Evolutionary conservation across 1,140 invertebrate species (phyloP).

Genomic region (Galleria mellonella): DNA sequence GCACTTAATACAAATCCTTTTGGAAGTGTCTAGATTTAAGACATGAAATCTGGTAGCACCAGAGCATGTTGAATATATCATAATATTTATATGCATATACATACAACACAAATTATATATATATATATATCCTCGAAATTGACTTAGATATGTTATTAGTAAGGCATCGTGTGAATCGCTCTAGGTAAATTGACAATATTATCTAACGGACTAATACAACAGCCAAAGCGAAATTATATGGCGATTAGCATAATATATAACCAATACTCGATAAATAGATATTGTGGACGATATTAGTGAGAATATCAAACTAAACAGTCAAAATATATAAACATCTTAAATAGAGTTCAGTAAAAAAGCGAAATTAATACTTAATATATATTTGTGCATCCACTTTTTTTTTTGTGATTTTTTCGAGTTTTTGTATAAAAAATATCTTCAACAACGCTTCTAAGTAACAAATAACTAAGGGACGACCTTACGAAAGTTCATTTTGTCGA

Average conservation of each 20-base stretch:
- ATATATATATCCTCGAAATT: constrained; percentile 50
- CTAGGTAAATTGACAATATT: constrained; percentile 57
- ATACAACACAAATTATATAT: constrained; percentile 42
- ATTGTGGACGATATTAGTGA: constrained; percentile 33
- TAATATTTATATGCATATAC: constrained; percentile 17
- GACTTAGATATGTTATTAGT: constrained; percentile 74
- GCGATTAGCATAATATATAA: constrained; percentile 42
- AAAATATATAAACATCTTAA: constrained; percentile 70
- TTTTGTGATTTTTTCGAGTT: constrained; percentile 54
- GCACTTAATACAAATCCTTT: constrained; percentile 35
- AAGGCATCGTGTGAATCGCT: constrained; percentile 73
- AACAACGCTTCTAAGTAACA: constrained; percentile 31
- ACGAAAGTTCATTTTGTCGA: constrained; percentile 35
- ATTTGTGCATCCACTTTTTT: constrained; percentile 67
- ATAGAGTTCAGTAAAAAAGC: constrained; percentile 53
- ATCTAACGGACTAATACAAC: constrained; percentile 64
- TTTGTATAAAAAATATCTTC: constrained; percentile 58
- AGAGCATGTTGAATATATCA: constrained; percentile 10
- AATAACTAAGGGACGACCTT: constrained; percentile 43
- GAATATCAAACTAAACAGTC: constrained; percentile 42
- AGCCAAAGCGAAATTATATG: constrained; percentile 66
- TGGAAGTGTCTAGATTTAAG: constrained; percentile 24
- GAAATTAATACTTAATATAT: constrained; percentile 52
- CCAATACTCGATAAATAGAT: constrained; percentile 37
- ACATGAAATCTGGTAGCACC: constrained; percentile 22